Conservation (phyloP, 2,888 invertebrate species). For the Dexiosoma caninum region DNA sequence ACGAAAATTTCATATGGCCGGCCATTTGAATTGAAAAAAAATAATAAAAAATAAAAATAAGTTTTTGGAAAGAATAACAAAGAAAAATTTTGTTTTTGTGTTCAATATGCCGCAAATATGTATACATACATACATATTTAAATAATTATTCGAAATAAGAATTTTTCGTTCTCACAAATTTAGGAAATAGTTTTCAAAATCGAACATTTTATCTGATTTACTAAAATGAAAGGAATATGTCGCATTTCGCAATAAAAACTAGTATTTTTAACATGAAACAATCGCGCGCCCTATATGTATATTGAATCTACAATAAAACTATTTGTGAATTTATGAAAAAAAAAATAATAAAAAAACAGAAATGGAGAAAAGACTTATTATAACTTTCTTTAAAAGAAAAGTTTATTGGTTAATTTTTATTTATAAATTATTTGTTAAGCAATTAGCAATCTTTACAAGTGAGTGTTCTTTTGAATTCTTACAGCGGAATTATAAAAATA, state of each 20-base stretch:
- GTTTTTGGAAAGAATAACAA: not conserved
- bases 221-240: no score
- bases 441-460: conserved; percentile 41
- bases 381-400: conserved; percentile 30
- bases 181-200: no score
- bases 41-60: not conserved
- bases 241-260: not conserved
- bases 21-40: no score
- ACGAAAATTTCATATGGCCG: no score
- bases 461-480: conserved; percentile 21
- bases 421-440: conserved; percentile 50
- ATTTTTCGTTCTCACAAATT: no score
- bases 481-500: not conserved
- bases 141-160: no score
- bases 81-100: no score
- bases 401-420: conserved; percentile 19
- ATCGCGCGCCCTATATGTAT: not conserved
- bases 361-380: conserved; percentile 60
- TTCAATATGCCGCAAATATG: no score
- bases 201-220: no score
- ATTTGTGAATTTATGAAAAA: conserved; percentile 27
- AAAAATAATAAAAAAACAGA: conserved; percentile 21
- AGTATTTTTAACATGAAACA: not conserved
- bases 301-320: no score
- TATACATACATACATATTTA: no score